Evolutionary conservation across 2,797 vertebrate genomes (phyloP).

Genomic region (Acanthiza pusilla): DNA sequence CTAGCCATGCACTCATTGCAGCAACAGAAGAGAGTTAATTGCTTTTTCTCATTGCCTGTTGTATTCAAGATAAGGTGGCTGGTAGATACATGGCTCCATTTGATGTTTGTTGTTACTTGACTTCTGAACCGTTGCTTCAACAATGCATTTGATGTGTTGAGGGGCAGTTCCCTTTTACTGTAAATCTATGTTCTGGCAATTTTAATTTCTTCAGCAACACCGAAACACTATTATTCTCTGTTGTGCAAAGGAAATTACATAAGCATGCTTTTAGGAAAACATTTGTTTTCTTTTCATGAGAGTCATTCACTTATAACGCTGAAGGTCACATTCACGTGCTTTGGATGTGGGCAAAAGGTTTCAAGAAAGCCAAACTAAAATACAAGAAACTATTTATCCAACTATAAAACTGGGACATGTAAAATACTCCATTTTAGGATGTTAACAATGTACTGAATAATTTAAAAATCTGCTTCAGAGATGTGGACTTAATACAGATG

Average conservation of each 20-base stretch:
- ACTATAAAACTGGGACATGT: not conserved
- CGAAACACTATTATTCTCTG: not conserved
- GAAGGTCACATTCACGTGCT: not conserved
- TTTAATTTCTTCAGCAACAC: not conserved
- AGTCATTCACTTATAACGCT: not conserved
- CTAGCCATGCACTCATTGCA: not conserved
- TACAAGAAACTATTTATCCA: not conserved
- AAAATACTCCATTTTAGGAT: not conserved
- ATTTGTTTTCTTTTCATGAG: not conserved
- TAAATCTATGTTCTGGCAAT: not conserved
- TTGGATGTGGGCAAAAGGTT: not conserved
- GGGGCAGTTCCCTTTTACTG: not conserved
- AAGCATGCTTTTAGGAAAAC: not conserved
- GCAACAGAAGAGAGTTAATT: not conserved
- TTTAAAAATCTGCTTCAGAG: not conserved
- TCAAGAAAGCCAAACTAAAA: not conserved
- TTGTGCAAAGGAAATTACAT: not conserved
- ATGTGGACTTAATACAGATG: not conserved
- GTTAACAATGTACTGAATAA: not conserved
- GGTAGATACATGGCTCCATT: not conserved
- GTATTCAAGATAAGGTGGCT: conserved; percentile 14
- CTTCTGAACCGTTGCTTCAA: not conserved
- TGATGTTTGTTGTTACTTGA: not conserved
- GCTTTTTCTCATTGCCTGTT: not conserved
- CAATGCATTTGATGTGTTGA: not conserved